These are phyloP conservation scores for Drosophila sordidula DNA, from an alignment of 2,888 invertebrate genomes.

Conservation along the genomic window DNA sequence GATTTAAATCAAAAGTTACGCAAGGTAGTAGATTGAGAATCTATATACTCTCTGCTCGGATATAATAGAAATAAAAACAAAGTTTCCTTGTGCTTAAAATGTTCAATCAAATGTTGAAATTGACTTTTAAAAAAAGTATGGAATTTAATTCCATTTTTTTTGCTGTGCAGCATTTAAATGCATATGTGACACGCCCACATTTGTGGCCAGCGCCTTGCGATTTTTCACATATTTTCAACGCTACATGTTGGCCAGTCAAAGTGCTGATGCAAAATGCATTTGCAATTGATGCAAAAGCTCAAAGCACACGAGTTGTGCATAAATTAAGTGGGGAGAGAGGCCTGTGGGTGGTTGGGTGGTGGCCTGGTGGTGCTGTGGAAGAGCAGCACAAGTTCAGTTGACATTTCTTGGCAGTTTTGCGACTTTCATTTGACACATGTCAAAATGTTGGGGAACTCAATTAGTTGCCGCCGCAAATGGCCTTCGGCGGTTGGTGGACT, in stretches of 20 bases:
- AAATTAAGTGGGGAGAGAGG: constrained; percentile 38
- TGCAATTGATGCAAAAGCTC: constrained; percentile 22
- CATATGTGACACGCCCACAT: constrained; percentile 24
- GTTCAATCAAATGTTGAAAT: background rate
- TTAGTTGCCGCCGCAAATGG: constrained; percentile 68
- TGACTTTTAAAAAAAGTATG: background rate
- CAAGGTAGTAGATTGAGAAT: too few species aligned
- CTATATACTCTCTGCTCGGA: too few species aligned
- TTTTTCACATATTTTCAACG: constrained; percentile 8
- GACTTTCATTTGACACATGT: constrained; percentile 75
- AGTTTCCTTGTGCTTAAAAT: too few species aligned
- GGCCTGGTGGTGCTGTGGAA: background rate
- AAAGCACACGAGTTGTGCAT: constrained; percentile 55
- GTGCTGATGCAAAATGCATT: constrained; percentile 9
- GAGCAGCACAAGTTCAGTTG: constrained; percentile 20
- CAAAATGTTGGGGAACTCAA: constrained; percentile 73
- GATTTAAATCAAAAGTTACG: too few species aligned
- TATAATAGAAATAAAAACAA: too few species aligned
- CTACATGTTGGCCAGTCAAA: background rate
- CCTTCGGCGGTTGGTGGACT: constrained; percentile 39
- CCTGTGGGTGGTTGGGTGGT: constrained; percentile 1
- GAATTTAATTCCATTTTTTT: background rate
- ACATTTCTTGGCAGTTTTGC: constrained; percentile 62
- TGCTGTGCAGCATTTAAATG: background rate
- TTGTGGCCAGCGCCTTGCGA: background rate